phyloP scores from a whole-genome alignment of 2,888 invertebrate species.

The Frankliniella fusca region DNA sequence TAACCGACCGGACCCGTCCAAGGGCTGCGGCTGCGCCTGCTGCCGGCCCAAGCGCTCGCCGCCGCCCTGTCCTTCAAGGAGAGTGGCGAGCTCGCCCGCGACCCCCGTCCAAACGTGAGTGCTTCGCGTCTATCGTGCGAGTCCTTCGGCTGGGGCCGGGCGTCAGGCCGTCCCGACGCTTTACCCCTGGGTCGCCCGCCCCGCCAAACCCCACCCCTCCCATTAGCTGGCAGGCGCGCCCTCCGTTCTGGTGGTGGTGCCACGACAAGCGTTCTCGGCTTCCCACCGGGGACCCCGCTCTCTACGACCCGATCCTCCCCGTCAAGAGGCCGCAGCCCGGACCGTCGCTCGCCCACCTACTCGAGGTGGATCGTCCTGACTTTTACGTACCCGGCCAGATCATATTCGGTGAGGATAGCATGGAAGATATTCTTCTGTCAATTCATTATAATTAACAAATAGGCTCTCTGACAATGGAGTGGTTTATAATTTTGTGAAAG shows the following conservation, averaged over 20 bases:
- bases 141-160: not conserved
- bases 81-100: not conserved
- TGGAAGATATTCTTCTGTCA: not conserved
- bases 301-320: not conserved
- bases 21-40: slow-evolving; percentile 1
- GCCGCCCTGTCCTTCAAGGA: not conserved
- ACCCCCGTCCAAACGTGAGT: not conserved
- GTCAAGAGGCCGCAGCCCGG: not conserved
- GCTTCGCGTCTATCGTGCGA: not conserved
- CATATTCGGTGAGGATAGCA: not conserved
- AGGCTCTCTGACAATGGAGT: too few species aligned
- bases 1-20: not conserved
- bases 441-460: too few species aligned
- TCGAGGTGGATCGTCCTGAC: not conserved
- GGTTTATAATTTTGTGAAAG: too few species aligned
- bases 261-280: slow-evolving; percentile 6
- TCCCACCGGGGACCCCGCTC: not conserved
- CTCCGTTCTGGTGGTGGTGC: slow-evolving; percentile 17
- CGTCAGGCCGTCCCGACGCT: not conserved
- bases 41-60: not conserved
- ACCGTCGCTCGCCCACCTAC: not conserved
- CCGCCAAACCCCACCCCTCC: too few species aligned
- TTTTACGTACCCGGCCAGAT: not conserved
- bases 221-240: not conserved
- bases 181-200: too few species aligned